Conservation (phyloP, 2,888 invertebrate species). For the Platypus cylindrus region DNA sequence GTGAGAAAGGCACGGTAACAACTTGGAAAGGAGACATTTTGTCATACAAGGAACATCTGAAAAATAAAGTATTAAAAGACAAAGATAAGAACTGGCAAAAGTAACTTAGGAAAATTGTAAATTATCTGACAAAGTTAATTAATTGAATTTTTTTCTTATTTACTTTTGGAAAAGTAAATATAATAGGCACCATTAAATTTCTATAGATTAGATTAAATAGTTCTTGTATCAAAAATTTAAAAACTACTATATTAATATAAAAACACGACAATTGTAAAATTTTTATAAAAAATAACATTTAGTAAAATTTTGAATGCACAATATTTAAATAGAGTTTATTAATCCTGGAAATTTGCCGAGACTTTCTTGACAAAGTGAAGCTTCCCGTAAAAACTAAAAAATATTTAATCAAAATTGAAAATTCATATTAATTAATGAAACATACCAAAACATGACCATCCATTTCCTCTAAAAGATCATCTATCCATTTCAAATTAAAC, state of each 20-base stretch:
- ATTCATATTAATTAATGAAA: conserved; percentile 16
- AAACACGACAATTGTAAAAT: too few species aligned
- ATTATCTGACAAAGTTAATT: too few species aligned
- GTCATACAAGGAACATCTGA: conserved; percentile 89
- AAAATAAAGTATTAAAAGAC: conserved; percentile 71
- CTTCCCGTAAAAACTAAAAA: conserved; percentile 38
- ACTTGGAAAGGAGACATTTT: conserved; percentile 97
- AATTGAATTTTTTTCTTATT: too few species aligned
- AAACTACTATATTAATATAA: too few species aligned
- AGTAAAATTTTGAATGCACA: too few species aligned
- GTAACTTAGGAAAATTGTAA: too few species aligned
- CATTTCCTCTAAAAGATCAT: conserved; percentile 50
- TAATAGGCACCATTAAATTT: too few species aligned
- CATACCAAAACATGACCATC: conserved; percentile 50
- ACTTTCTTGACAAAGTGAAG: conserved; percentile 39
- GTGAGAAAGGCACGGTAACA: conserved; percentile 88
- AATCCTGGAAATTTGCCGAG: conserved; percentile 34
- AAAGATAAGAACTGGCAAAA: conserved; percentile 40
- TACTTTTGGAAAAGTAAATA: too few species aligned
- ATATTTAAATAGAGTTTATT: too few species aligned
- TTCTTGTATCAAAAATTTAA: too few species aligned
- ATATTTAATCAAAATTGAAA: conserved; percentile 3
- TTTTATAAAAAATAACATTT: too few species aligned
- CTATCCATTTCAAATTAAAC: conserved; percentile 43
- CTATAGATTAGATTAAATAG: too few species aligned